Conservation (phyloP, 2,113 vertebrate species). For the Spheniscus mendiculus region DNA sequence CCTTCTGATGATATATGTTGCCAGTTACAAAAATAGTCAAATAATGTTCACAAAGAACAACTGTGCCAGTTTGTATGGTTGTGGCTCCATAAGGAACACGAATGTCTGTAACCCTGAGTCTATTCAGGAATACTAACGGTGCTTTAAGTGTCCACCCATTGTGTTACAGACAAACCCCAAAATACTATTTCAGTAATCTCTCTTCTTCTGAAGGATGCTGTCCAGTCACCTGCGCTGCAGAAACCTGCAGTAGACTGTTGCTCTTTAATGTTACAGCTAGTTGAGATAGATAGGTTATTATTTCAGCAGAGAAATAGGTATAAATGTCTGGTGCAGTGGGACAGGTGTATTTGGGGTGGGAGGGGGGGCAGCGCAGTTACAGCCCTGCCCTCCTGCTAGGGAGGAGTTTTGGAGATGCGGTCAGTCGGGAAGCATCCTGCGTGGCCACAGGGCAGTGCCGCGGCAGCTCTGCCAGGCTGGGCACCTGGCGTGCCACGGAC, state of each 20-base stretch:
- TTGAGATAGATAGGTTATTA: background rate
- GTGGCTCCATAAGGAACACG: background rate
- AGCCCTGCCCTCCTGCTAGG: background rate
- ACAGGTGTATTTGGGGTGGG: background rate
- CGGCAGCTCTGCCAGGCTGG: background rate
- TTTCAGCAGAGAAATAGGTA: background rate
- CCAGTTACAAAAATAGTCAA: background rate
- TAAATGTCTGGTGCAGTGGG: background rate
- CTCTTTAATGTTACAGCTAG: background rate
- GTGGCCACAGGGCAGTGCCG: background rate
- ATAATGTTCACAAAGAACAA: background rate
- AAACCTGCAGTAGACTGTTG: background rate
- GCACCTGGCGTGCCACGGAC: rapidly evolving
- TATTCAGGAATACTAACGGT: background rate
- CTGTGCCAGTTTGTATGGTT: background rate
- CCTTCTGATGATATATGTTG: background rate
- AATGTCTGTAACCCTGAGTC: background rate
- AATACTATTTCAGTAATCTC: background rate
- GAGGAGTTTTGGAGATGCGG: background rate
- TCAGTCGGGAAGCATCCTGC: background rate
- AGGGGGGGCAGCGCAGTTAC: rapidly evolving
- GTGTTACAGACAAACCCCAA: background rate
- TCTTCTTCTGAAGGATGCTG: too few relatives aligned
- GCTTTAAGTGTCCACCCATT: background rate
- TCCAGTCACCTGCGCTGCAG: background rate